Evolutionary conservation across 2,113 vertebrate species (phyloP).

Genomic region (Oryctolagus cuniculus): DNA sequence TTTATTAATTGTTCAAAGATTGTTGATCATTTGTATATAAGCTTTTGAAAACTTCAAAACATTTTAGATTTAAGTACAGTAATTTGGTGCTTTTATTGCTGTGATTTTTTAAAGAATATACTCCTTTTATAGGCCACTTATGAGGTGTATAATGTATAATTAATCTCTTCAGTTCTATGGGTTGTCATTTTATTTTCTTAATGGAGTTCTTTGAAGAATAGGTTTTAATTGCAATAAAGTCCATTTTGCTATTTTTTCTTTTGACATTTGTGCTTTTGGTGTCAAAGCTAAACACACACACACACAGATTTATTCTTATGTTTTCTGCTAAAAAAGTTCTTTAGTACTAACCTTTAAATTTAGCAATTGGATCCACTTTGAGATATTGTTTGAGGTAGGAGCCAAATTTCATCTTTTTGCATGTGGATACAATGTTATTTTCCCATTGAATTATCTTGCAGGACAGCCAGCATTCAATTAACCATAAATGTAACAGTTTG

Average conservation of each 20-base stretch:
- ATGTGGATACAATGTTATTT: too few relatives aligned
- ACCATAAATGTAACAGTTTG: too few relatives aligned
- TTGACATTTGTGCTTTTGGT: neutral
- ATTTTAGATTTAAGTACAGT: neutral
- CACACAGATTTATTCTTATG: neutral
- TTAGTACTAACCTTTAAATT: neutral
- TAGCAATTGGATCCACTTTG: neutral
- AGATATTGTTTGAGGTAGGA: neutral
- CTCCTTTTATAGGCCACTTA: too few relatives aligned
- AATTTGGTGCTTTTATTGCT: neutral
- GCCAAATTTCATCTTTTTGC: too few relatives aligned
- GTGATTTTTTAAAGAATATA: too few relatives aligned
- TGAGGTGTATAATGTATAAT: too few relatives aligned
- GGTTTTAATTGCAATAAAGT: too few relatives aligned
- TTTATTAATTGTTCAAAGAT: neutral
- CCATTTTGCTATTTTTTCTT: neutral
- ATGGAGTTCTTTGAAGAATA: too few relatives aligned
- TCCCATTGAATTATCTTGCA: too few relatives aligned
- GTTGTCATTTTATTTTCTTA: too few relatives aligned
- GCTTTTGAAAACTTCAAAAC: slow-evolving; percentile 36
- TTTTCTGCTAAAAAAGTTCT: neutral
- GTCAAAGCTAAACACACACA: neutral
- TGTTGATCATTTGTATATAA: neutral
- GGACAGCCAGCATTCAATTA: too few relatives aligned
- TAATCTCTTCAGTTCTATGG: too few relatives aligned